Conservation (phyloP, 2,113 vertebrate species). For the Podarcis cretensis region DNA sequence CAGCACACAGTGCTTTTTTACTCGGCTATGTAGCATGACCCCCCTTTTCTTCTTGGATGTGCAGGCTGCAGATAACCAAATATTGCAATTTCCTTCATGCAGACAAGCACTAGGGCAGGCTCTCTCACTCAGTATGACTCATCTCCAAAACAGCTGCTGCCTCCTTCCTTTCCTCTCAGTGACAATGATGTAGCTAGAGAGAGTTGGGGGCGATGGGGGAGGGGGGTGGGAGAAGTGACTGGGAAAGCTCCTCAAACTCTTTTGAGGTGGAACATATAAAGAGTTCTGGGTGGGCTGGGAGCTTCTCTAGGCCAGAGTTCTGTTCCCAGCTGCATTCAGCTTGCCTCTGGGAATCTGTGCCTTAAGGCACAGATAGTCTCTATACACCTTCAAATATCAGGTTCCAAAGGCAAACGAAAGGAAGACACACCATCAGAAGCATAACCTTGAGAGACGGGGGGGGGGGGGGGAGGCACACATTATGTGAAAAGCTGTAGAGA, state of each 20-base stretch:
- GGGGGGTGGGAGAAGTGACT: not conserved
- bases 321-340: not conserved
- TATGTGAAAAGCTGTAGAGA: no score
- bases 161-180: not conserved
- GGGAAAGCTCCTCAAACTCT: not conserved
- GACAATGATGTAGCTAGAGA: not conserved
- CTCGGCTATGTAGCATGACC: no score
- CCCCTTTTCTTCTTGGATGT: not conserved
- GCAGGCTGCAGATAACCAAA: not conserved
- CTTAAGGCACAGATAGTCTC: not conserved
- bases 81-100: slow-evolving; percentile 7
- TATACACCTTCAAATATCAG: not conserved
- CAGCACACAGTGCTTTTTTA: not conserved
- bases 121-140: not conserved
- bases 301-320: not conserved
- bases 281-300: not conserved
- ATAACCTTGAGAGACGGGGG: no score
- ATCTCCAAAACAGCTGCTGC: not conserved
- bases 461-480: no score
- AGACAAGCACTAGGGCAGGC: not conserved
- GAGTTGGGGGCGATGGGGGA: not conserved
- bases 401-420: not conserved
- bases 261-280: not conserved
- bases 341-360: not conserved
- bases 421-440: not conserved